Base-by-base conservation (phyloP, 2,797 vertebrate genomes). In the Poeciliopsis paucimaculata region DNA sequence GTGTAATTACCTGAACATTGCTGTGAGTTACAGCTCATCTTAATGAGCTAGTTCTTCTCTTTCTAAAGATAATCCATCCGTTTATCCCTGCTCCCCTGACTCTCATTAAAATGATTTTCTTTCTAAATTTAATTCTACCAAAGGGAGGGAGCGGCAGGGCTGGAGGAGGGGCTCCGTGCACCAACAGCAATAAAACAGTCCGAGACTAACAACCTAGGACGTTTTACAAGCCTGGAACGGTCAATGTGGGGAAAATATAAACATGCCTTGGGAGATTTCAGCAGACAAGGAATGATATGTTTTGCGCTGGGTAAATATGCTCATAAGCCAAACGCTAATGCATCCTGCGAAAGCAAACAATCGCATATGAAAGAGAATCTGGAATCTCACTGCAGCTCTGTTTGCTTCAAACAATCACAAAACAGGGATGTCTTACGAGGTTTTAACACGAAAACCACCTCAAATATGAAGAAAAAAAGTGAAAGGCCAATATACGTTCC, bases 31-130 rank as follows among this genome's bases (percentile, higher is more conserved):
- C 88, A 88, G 91, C 87, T 92, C 91, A 94, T 93, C 93, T 94
- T 95, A 94, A 95, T 94, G 93, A 95, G 92, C 92, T 88, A 90
- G 86, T 93, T 90, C 84, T 89, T 93, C 90, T 93, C 92, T 92
- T 93, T 92, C 92, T 86, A 90, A 92, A 93, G 92, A 93, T 94
- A 93, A 94, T 94, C 91, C 91, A 93, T 87, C 91, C 91, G 78
- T 92, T 94, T 94, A 94, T 93, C 89, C 93, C 86, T 78, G 79
- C 84, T 94, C 94, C 94, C 94, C 84, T 86, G 94, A 89, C 92
- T 93, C 94, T 94, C 94, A 92, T 95, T 94, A 94, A 94, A 94
- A 93, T 91, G 76, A 94, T 95, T 93, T 94, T 92, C 89, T 90
- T 91, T 91, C 91, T 92, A 92, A 92, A 94, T 95, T 90, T 93